phyloP scores from a whole-genome alignment of 2,113 vertebrate genomes.

The Dolichallabes microphthalmus region DNA sequence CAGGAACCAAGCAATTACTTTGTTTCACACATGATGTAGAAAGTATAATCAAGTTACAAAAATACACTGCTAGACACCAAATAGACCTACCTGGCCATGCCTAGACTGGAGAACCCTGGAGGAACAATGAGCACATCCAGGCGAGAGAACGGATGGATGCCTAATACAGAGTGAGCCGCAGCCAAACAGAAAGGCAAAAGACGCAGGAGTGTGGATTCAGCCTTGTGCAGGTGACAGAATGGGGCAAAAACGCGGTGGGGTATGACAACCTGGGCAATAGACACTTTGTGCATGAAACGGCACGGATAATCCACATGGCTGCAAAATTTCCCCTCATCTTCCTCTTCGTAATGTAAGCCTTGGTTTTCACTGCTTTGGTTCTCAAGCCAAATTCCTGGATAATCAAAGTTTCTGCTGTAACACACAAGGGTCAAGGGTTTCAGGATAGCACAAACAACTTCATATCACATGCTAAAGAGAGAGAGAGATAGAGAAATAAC shows the following conservation, averaged over 20 bases:
- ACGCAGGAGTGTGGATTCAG: conserved; percentile 72
- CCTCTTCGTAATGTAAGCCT: background rate
- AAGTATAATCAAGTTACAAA: background rate
- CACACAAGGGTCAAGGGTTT: background rate
- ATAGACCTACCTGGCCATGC: conserved; percentile 91
- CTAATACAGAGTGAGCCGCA: conserved; percentile 80
- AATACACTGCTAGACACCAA: background rate
- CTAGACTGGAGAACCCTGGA: conserved; percentile 89
- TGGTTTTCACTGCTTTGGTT: background rate
- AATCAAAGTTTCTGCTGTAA: background rate
- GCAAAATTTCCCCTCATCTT: conserved; percentile 68
- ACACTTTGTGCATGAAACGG: conserved; percentile 75
- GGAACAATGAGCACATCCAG: conserved; percentile 92
- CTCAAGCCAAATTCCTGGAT: background rate
- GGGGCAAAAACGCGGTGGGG: conserved; percentile 88
- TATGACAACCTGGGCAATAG: conserved; percentile 76
- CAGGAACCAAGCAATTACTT: background rate
- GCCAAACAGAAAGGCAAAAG: conserved; percentile 82
- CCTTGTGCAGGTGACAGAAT: conserved; percentile 67
- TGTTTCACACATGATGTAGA: background rate
- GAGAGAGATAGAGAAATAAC: background rate
- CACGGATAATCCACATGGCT: conserved; percentile 87
- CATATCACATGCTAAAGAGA: background rate
- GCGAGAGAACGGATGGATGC: conserved; percentile 90
- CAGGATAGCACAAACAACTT: background rate